phyloP scores from a whole-genome alignment of 2,113 vertebrate species.

The Pachypanchax playfairii region DNA sequence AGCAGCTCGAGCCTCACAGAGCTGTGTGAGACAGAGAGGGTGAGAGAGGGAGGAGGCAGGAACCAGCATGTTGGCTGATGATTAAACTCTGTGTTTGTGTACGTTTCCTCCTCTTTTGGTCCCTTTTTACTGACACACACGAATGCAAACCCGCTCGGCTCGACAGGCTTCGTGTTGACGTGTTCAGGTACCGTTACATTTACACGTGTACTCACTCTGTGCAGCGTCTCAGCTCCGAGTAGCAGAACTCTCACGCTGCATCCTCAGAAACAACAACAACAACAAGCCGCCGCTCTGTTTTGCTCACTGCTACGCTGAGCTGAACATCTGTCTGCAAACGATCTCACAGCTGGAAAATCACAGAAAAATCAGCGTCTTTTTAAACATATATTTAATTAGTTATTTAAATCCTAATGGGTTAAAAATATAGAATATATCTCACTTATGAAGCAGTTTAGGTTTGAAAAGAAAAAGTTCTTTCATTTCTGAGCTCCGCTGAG shows the following conservation, averaged over 20 bases:
- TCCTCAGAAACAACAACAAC: slow-evolving; percentile 45
- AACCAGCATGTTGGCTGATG: slow-evolving; percentile 53
- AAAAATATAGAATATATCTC: no score
- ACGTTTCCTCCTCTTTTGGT: no score
- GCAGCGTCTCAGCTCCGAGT: slow-evolving; percentile 18
- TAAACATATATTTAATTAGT: no score
- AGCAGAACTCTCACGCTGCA: slow-evolving; percentile 33
- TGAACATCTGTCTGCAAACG: no score
- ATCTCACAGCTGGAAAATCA: no score
- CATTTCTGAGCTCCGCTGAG: no score
- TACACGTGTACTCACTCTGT: slow-evolving; percentile 15
- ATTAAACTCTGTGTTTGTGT: slow-evolving; percentile 43
- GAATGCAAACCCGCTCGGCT: neutral
- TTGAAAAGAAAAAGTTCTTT: no score
- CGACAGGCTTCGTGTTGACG: slow-evolving; percentile 1
- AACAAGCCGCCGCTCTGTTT: slow-evolving; percentile 34
- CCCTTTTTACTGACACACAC: no score
- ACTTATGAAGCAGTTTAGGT: no score
- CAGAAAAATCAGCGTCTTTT: no score
- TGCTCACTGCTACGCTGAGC: no score
- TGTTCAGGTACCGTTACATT: slow-evolving; percentile 45
- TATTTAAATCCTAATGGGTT: no score
- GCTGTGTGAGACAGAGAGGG: slow-evolving; percentile 20
- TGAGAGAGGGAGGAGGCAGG: slow-evolving; percentile 50
- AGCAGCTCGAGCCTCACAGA: slow-evolving; percentile 22